Percentiles rank a stretch among this genome's conserved stretches.
Evolutionary conservation across 2,113 vertebrate genomes (phyloP).

Genomic region (Psilopsiagon aurifrons): DNA sequence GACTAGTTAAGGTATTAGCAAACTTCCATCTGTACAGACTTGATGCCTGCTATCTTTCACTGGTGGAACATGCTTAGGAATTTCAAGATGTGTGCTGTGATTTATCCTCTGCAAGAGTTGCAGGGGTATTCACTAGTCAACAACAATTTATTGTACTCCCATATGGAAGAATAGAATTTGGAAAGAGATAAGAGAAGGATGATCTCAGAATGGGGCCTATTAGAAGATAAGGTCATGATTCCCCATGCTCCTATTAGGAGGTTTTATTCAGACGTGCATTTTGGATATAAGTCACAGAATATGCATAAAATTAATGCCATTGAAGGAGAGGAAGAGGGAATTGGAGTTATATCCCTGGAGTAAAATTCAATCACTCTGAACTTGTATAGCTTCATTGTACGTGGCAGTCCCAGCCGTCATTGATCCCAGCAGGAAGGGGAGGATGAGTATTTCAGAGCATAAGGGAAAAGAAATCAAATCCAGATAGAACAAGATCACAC

Average conservation of each 20-base stretch:
- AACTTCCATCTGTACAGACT: neutral
- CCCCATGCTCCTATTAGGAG: neutral
- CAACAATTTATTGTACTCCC: slow-evolving; percentile 50
- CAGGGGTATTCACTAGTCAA: slow-evolving; percentile 16
- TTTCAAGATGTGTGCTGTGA: slow-evolving; percentile 23
- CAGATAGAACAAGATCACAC: slow-evolving; percentile 59
- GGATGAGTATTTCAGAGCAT: slow-evolving; percentile 43
- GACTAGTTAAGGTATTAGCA: neutral
- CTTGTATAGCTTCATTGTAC: slow-evolving; percentile 21
- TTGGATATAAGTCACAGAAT: slow-evolving; percentile 27
- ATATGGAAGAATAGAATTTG: slow-evolving; percentile 34
- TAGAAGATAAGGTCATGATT: slow-evolving; percentile 34
- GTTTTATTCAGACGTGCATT: slow-evolving; percentile 4
- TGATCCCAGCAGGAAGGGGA: slow-evolving; percentile 58
- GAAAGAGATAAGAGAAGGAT: slow-evolving; percentile 47
- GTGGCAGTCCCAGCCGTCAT: neutral
- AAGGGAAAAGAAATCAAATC: slow-evolving; percentile 66
- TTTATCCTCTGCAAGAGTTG: slow-evolving; percentile 23
- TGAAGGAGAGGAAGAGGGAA: neutral
- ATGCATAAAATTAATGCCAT: neutral
- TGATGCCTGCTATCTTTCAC: neutral
- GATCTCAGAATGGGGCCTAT: slow-evolving; percentile 8
- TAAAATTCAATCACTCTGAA: slow-evolving; percentile 7
- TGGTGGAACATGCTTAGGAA: neutral
- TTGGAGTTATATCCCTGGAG: neutral